A percentile compares a stretch with the other conserved stretches of the same genome.
Evolutionary conservation across 2,113 vertebrate species (phyloP).

Genomic region (Stercorarius parasiticus): DNA sequence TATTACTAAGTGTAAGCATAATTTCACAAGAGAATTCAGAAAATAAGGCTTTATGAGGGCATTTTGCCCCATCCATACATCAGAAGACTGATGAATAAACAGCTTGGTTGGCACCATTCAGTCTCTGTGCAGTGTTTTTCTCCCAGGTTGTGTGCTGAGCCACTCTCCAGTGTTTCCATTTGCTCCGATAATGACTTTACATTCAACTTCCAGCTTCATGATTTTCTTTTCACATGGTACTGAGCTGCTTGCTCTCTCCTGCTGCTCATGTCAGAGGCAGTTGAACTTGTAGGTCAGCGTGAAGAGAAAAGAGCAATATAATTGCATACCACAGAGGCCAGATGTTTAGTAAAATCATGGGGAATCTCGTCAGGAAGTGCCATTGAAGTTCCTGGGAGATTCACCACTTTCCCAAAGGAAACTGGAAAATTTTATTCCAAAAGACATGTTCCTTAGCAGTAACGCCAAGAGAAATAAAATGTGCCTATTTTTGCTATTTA

Average conservation of each 20-base stretch:
- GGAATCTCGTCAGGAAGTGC: not conserved
- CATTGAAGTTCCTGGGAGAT: not conserved
- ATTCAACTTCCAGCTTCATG: constrained; percentile 40
- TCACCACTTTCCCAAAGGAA: not conserved
- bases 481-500: not conserved
- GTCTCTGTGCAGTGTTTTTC: constrained; percentile 2
- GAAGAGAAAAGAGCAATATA: constrained; percentile 50
- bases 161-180: not conserved
- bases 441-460: not conserved
- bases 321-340: constrained; percentile 14
- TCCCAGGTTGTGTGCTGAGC: not conserved
- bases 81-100: not conserved
- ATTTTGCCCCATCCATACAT: not conserved
- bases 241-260: constrained; percentile 48
- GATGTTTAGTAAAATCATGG: constrained; percentile 35
- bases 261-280: constrained; percentile 37
- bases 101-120: not conserved
- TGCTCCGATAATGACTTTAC: constrained; percentile 32
- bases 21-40: not conserved
- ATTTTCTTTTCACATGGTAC: constrained; percentile 34
- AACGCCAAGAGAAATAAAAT: not conserved
- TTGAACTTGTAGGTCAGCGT: constrained; percentile 36
- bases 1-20: not conserved
- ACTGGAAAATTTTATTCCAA: not conserved
- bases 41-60: not conserved